Percentiles rank a stretch among this genome's conserved stretches.
These are phyloP conservation scores for Decapterus maruadsi DNA, from an alignment of 2,797 vertebrate species.

Conservation along the genomic window DNA sequence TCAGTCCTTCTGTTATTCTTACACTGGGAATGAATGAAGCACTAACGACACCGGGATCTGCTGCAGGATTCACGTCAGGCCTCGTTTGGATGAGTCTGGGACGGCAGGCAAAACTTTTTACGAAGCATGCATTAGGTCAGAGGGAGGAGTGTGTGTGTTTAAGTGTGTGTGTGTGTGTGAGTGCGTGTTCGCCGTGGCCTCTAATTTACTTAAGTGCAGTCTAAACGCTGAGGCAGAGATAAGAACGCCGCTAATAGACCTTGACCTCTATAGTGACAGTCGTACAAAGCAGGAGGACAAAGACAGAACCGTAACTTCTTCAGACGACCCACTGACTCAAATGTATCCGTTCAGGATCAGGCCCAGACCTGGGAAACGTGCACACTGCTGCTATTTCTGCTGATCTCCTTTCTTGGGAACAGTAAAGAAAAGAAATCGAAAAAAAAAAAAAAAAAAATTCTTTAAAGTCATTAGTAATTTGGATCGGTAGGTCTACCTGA, in stretches of 20 bases:
- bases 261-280: constrained; percentile 69
- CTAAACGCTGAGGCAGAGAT: constrained; percentile 70
- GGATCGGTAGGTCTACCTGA: constrained; percentile 38
- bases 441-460: background rate
- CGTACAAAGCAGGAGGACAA: constrained; percentile 62
- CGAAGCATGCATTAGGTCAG: constrained; percentile 21
- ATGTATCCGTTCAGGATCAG: constrained; percentile 40
- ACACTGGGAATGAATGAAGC: background rate
- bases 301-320: constrained; percentile 42
- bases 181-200: constrained; percentile 45
- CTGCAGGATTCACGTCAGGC: constrained; percentile 2
- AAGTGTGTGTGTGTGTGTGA: constrained; percentile 18
- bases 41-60: background rate
- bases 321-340: constrained; percentile 15
- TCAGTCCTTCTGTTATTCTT: background rate
- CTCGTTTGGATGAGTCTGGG: background rate
- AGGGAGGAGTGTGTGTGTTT: constrained; percentile 28
- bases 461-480: constrained; percentile 52
- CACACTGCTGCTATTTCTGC: too few relatives aligned
- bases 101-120: constrained; percentile 18
- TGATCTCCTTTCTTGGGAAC: background rate
- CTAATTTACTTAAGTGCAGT: constrained; percentile 72
- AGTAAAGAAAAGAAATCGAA: background rate
- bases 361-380: background rate
- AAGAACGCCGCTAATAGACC: constrained; percentile 72